Evolutionary conservation across 2,797 vertebrate species (phyloP), one percentile per base, ranked within the genome.

Genomic region (Pyrocephalus nanus): DNA sequence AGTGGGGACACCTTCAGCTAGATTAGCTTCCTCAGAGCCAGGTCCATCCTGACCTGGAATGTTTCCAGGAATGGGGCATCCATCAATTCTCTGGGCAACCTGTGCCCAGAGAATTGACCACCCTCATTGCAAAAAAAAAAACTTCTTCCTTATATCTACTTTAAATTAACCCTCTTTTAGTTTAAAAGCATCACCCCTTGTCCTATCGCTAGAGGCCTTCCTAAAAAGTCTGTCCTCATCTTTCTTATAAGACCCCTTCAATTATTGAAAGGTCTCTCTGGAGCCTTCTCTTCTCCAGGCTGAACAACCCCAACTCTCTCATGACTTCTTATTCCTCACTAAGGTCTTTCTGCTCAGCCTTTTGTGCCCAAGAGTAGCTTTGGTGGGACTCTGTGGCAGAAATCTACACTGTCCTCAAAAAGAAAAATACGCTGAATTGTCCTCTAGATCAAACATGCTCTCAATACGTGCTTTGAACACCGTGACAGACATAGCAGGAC

Each of bases 221-320:
- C 3, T 54, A 21, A 72, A 48, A 78, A 12, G 15, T 60, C 22
- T 36, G 40, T 67, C 15, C 47, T 9, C 21, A 7, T 17, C 38
- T 60, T 72, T 32, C 26, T 34, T 34, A 26, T 11, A 53, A 18
- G 7, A 12, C 12, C 8, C 8, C 8, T 32, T 65, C 36, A 53
- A 34, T 12, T 32, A 18, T 27, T 27, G 47, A 66, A 65, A 58
- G 18, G 22, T 47, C 11, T 47, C 7, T 16, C 64, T 36, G 21
- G 30, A 66, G 9, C 30, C 30, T 72, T 77, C 65, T 50, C 47
- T 50, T 50, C 53, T 47, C 40, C 20, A 20, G 15, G 45, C 26
- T 65, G 25, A n/a, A 14, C 0, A 5, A 47, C 15, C 5, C 12
- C 7, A 53, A 0, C 5, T 47, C 51, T 40, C 25, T 47, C 40